Base-by-base conservation (phyloP, 2,888 invertebrate species). In the Polydrusus pterygomalis region DNA sequence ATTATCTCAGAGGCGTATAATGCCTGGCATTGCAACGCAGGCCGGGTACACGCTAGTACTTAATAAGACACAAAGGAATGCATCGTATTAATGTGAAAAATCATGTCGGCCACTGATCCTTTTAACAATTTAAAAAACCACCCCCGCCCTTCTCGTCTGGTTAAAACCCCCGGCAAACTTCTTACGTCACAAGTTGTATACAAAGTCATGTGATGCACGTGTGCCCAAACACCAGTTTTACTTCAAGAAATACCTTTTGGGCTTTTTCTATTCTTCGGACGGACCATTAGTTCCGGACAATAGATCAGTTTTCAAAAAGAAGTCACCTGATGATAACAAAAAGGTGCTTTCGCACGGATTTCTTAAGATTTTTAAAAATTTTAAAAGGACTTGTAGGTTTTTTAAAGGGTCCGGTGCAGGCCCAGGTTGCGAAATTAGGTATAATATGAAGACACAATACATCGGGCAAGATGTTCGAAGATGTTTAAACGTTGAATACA, bases 251-350 rank as follows among this genome's bases (percentile, higher is more conserved):
- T 43, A 56, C 65, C 75, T 74, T 75, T 49, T 38, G 75, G 62
- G 65, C 70, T 47, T 49, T 51, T 62, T 56, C 58, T 63, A 63
- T 63, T 49, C 56, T 71, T 51, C 17, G 9, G 60, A 54, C n/a
- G 45, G 63, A 54, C 63, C 54, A 74, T 74, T 74, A 68, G 69
- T 38, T 63, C 13, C 15, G 49, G 34, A 74, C 60, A 74, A 73
- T 73, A 45, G 71, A 58, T 67, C 51, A 60, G 63, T 68, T 75
- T 63, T 67, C 70, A 20, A 47, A 71, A 62, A 60, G 71, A 72
- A 73, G 77, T 73, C 72, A 71, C 72, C 73, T 69, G 77, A 77
- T 77, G 38, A 58, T 11, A 40, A 70, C 43, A 38, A 56, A 73
- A 70, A 70, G 73, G 72, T 68, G 68, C 54, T 65, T 65, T 58